phyloP scores from a whole-genome alignment of 2,888 invertebrate genomes.

The Tetragonisca angustula region DNA sequence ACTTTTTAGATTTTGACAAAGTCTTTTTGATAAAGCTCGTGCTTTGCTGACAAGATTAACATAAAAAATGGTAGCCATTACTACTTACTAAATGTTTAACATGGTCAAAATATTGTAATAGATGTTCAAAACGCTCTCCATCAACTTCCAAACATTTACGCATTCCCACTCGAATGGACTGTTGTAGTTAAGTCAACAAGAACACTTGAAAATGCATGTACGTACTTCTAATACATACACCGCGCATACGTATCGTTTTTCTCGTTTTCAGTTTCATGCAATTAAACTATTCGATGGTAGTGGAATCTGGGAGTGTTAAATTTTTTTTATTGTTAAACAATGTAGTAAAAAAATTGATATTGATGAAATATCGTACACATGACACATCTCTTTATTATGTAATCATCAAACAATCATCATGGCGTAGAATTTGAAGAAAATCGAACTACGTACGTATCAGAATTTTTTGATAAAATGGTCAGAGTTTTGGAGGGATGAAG shows the following conservation, averaged over 20 bases:
- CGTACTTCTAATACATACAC: not conserved
- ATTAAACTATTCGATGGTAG: constrained; percentile 10
- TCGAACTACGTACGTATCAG: too few relatives aligned
- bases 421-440: too few relatives aligned
- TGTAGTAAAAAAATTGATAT: not conserved
- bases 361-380: too few relatives aligned
- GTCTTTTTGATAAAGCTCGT: not conserved
- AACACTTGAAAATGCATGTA: constrained; percentile 3
- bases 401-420: too few relatives aligned
- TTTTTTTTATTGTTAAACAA: not conserved
- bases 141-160: constrained; percentile 7
- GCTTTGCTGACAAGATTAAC: not conserved
- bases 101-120: constrained; percentile 7
- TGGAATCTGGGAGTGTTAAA: not conserved
- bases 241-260: not conserved
- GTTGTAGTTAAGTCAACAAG: constrained; percentile 5
- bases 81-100: not conserved
- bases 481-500: too few relatives aligned
- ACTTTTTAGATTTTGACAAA: not conserved
- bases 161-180: constrained; percentile 1
- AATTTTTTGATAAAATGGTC: too few relatives aligned
- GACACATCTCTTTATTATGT: too few relatives aligned
- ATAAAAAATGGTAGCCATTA: not conserved
- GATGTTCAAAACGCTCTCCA: constrained; percentile 5
- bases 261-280: not conserved